Evolutionary conservation across 2,888 invertebrate genomes (phyloP).

Genomic region (Coleophora flavipennella): DNA sequence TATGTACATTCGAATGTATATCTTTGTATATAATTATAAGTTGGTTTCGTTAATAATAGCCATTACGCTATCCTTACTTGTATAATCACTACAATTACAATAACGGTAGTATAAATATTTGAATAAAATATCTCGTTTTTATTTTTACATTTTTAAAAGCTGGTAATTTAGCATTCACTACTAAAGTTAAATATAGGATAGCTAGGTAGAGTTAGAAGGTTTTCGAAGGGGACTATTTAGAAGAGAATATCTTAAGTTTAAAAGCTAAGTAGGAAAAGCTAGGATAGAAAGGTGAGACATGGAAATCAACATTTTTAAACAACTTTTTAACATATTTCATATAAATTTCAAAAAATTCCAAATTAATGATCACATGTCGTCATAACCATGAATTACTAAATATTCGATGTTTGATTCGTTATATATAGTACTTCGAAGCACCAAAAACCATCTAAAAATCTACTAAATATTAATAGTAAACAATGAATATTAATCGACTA

Average conservation of each 20-base stretch:
- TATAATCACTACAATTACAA: slow-evolving; percentile 51
- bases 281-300: slow-evolving; percentile 1
- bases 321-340: background rate
- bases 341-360: slow-evolving; percentile 18
- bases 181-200: slow-evolving; percentile 26
- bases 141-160: slow-evolving; percentile 38
- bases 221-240: slow-evolving; percentile 38
- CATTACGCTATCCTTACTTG: slow-evolving; percentile 23
- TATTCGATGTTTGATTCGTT: slow-evolving; percentile 61
- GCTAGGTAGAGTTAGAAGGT: slow-evolving; percentile 34
- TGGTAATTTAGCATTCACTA: slow-evolving; percentile 40
- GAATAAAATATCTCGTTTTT: slow-evolving; percentile 63
- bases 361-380: slow-evolving; percentile 28
- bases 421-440: slow-evolving; percentile 56
- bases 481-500: slow-evolving; percentile 31
- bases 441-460: slow-evolving; percentile 57
- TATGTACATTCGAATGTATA: slow-evolving; percentile 57
- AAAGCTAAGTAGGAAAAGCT: background rate
- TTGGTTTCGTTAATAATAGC: slow-evolving; percentile 48
- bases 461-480: slow-evolving; percentile 44
- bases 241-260: slow-evolving; percentile 27
- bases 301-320: no score
- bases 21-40: slow-evolving; percentile 68
- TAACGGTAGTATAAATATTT: slow-evolving; percentile 67
- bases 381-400: slow-evolving; percentile 31